Evolutionary conservation across 2,888 invertebrate genomes (phyloP), one percentile per base, ranked within the genome.

Genomic region (Drosophila neutralis): DNA sequence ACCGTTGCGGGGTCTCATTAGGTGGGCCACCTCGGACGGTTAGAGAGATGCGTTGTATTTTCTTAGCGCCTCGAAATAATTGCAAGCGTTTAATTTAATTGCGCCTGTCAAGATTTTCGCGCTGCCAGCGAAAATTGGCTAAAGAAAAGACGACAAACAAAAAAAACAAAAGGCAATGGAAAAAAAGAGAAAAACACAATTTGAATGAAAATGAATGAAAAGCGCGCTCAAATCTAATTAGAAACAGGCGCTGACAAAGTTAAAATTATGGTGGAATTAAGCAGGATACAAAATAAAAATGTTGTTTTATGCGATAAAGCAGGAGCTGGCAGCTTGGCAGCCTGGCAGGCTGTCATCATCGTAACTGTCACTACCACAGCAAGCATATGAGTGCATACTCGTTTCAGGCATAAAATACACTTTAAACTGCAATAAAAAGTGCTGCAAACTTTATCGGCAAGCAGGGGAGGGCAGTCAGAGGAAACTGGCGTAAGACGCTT

Each of bases 21-120:
- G 76, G 58, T n/a, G 58, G 49, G 53, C 56, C 58, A 57, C 24
- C 66, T 45, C 33, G n/a, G 69, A 51, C 48, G 35, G 48, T 36
- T 51, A 45, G 27, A 38, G 18, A 68, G 68, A 72, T 65, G 73
- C 69, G 54, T 68, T 66, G 67, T 78, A 75, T 89, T 89, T 87
- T 79, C 71, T 49, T 64, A 78, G 75, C 78, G 73, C 76, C 82
- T 90, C 80, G 74, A 75, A 91, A 89, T 91, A 89, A 90, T 90
- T 91, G 87, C 82, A 80, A 76, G 78, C 90, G 80, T 84, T 90
- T 90, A 89, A 89, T 87, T 91, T 90, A 87, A 91, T 80, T 82
- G 83, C 80, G 90, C 86, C 71, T 72, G 80, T 68, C 73, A 76
- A 76, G 89, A 86, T 90, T 86, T 80, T 61, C 45, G 69, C 69